phyloP scores from a whole-genome alignment of 2,113 vertebrate genomes.

The Diadophis punctatus region DNA sequence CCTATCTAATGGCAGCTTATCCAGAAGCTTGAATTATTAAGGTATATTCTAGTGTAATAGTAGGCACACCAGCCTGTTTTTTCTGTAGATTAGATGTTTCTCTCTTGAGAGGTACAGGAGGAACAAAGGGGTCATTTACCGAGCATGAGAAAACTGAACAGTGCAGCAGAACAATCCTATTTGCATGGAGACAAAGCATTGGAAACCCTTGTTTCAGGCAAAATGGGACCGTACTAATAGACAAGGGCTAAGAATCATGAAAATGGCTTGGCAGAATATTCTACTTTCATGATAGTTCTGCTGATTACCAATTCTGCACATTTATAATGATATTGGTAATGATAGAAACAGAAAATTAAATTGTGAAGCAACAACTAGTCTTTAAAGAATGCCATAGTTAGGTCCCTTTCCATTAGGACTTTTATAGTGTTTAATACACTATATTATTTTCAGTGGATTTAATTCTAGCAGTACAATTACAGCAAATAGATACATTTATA shows the following conservation, averaged over 20 bases:
- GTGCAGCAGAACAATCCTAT: conserved; percentile 7
- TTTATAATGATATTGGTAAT: neutral
- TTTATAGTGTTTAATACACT: neutral
- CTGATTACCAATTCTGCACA: neutral
- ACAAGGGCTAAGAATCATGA: neutral
- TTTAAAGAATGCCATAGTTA: neutral
- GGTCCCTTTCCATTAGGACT: neutral
- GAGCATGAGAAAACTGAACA: conserved; percentile 44
- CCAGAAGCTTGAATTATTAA: conserved; percentile 72
- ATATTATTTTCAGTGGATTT: neutral
- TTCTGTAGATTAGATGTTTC: conserved; percentile 71
- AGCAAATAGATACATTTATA: neutral
- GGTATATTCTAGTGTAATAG: conserved; percentile 67
- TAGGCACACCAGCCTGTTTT: conserved; percentile 66
- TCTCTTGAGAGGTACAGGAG: conserved; percentile 51
- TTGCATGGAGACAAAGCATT: neutral
- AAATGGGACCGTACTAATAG: neutral
- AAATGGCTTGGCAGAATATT: neutral
- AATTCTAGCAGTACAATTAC: neutral
- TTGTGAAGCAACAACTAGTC: neutral
- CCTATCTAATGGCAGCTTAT: conserved; percentile 56
- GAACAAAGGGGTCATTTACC: conserved; percentile 34
- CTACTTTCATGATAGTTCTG: neutral
- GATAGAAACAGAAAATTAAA: neutral
- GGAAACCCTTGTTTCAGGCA: neutral